These are phyloP conservation scores for Brachionus sp. DNA, from an alignment of 1,140 invertebrate genomes.

Conservation along the genomic window DNA sequence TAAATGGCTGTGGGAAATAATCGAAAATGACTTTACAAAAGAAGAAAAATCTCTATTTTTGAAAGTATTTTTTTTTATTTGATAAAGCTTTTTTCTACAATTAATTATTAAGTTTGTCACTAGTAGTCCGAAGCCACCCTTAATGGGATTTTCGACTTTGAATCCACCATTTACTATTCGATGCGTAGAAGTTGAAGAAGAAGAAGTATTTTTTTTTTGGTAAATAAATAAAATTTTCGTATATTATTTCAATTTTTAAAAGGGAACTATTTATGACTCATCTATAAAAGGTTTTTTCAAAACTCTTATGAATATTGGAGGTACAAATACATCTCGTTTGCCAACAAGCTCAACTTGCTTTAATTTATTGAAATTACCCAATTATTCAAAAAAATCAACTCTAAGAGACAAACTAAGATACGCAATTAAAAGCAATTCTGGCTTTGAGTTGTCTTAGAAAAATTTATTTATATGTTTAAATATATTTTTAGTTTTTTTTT, in stretches of 20 bases:
- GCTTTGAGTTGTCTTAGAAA: constrained; percentile 77
- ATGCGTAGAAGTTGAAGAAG: constrained; percentile 96
- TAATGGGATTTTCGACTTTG: constrained; percentile 91
- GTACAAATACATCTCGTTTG: constrained; percentile 86
- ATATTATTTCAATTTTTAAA: background rate
- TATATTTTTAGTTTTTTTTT: background rate
- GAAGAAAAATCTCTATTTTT: constrained; percentile 87
- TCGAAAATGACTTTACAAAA: constrained; percentile 88
- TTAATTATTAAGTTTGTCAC: constrained; percentile 82
- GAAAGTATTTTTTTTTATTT: constrained; percentile 63
- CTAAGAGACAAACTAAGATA: constrained; percentile 91
- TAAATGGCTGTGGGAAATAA: constrained; percentile 96
- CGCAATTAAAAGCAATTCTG: constrained; percentile 93
- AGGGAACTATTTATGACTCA: constrained; percentile 50
- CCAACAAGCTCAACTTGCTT: constrained; percentile 99
- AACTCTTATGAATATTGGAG: constrained; percentile 91
- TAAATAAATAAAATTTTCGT: background rate
- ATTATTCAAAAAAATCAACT: constrained; percentile 93
- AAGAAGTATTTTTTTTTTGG: constrained; percentile 67
- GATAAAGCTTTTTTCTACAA: constrained; percentile 36
- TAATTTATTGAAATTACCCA: constrained; percentile 94
- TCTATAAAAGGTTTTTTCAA: constrained; percentile 83
- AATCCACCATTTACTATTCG: constrained; percentile 98
- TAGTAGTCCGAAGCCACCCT: constrained; percentile 93
- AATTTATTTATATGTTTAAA: background rate